These are phyloP conservation scores for Falco punctatus DNA, from an alignment of 2,113 vertebrate species.

Conservation along the genomic window DNA sequence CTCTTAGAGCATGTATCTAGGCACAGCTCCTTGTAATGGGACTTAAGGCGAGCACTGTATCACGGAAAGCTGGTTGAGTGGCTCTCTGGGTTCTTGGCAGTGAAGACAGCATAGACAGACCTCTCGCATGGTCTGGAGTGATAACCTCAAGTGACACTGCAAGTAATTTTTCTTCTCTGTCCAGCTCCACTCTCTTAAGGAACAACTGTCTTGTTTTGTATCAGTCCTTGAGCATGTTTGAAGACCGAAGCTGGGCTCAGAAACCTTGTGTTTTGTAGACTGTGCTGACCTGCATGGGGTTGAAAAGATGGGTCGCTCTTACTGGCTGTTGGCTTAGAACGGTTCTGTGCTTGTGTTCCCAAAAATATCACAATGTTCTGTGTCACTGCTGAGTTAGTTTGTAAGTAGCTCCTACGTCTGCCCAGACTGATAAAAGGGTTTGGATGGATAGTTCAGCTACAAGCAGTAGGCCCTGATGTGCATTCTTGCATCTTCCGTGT, in stretches of 20 bases:
- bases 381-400: neutral
- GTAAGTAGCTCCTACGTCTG: neutral
- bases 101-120: neutral
- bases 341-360: neutral
- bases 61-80: neutral
- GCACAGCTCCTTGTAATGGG: neutral
- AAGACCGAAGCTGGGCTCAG: neutral
- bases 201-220: neutral
- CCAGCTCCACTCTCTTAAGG: neutral
- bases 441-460: neutral
- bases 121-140: neutral
- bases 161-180: neutral
- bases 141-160: neutral
- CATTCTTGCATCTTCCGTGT: fast-evolving
- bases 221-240: neutral
- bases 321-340: neutral
- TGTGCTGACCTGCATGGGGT: neutral
- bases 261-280: neutral
- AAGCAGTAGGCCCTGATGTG: neutral
- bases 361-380: neutral
- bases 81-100: neutral
- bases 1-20: neutral
- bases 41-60: neutral
- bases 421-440: neutral
- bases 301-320: neutral